Evolutionary conservation across 2,888 invertebrate genomes (phyloP).

Genomic region (Acanthococcus lagerstroemiae): DNA sequence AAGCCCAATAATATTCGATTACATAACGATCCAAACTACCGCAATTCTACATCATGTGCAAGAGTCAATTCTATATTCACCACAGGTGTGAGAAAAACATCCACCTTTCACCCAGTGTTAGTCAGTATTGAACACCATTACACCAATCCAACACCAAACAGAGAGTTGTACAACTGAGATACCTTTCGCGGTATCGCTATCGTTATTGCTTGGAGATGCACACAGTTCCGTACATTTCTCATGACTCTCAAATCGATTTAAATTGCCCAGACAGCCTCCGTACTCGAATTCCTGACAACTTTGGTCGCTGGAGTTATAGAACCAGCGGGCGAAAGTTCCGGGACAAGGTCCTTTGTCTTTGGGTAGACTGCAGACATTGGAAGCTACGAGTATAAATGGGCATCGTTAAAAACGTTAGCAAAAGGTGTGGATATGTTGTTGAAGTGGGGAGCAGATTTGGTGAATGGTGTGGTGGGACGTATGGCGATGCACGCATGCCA

Average conservation of each 20-base stretch:
- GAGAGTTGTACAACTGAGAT: not conserved
- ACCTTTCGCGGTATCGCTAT: not conserved
- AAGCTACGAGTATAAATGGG: slow-evolving; percentile 20
- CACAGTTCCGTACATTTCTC: too few relatives aligned
- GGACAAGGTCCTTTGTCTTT: slow-evolving; percentile 64
- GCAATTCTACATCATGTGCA: too few relatives aligned
- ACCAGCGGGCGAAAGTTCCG: slow-evolving; percentile 67
- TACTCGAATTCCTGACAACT: slow-evolving; percentile 64
- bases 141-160: not conserved
- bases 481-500: too few relatives aligned
- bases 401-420: not conserved
- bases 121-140: not conserved
- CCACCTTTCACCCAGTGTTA: not conserved
- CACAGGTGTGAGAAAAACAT: not conserved
- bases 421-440: not conserved
- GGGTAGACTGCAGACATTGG: slow-evolving; percentile 64
- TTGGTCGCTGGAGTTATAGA: slow-evolving; percentile 54
- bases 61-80: too few relatives aligned
- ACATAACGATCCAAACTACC: too few relatives aligned
- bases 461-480: too few relatives aligned
- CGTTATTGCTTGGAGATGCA: too few relatives aligned
- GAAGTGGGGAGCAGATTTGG: too few relatives aligned
- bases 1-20: too few relatives aligned
- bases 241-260: slow-evolving; percentile 69
- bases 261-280: slow-evolving; percentile 80